Evolutionary conservation across 2,113 vertebrate species (phyloP).

Genomic region (Muscicapa adusta): DNA sequence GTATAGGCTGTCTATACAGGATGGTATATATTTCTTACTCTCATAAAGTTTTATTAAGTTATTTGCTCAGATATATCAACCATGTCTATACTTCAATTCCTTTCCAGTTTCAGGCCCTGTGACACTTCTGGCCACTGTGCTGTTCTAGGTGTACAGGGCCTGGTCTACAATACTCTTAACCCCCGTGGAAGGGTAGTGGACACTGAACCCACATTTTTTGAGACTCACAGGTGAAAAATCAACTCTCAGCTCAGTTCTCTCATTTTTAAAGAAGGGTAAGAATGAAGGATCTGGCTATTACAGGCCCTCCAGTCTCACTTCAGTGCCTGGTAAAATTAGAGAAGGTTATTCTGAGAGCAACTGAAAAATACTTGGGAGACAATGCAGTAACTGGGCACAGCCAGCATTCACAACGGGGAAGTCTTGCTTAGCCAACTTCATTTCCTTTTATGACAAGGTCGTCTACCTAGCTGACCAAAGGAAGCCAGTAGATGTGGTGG

Average conservation of each 20-base stretch:
- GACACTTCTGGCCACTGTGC: neutral
- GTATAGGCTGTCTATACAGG: neutral
- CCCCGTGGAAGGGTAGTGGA: rapidly evolving
- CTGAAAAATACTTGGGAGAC: neutral
- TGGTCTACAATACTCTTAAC: neutral
- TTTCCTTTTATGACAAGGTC: neutral
- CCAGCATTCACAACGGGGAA: neutral
- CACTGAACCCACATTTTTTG: neutral
- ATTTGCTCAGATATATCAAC: neutral
- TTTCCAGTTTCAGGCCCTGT: neutral
- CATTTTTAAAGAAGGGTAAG: neutral
- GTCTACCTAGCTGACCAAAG: neutral
- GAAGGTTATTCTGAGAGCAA: neutral
- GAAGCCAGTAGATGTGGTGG: neutral
- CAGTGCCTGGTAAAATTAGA: neutral
- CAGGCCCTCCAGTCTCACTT: neutral
- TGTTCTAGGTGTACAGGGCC: neutral
- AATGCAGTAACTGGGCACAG: neutral
- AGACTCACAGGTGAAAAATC: neutral
- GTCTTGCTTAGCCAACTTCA: neutral
- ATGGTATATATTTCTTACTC: neutral
- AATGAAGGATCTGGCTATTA: neutral
- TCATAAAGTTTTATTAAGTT: neutral
- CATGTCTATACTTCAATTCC: neutral
- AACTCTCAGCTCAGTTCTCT: neutral